Evolutionary conservation across 2,797 vertebrate genomes (phyloP), one percentile per base, ranked within the genome.

Genomic region (Erethizon dorsatum): DNA sequence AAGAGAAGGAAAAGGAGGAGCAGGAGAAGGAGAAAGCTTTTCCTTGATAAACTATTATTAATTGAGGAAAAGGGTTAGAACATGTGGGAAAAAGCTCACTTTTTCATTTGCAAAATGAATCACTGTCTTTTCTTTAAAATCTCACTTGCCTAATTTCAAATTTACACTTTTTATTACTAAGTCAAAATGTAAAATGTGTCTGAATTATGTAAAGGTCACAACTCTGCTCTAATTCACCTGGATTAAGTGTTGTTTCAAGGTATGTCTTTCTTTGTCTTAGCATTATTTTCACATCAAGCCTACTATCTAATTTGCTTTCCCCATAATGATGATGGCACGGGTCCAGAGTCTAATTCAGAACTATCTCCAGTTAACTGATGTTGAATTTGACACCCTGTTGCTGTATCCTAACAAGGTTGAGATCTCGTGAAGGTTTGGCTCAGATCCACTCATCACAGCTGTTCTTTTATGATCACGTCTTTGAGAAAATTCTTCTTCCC

Each of bases 331-430:
- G 50, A 86, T 98, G 97, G 90, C 97, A 97, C 79, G 67, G 57
- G 69, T 95, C 92, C 93, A 97, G 1, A 71, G 67, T 86, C 97
- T 94, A 98, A 95, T 97, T 97, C 97, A 85, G 96, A 96, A 91
- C 63, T 59, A 78, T 95, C 73, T 98, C 61, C 71, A 94, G 37
- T 97, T 97, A 98, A 97, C 94, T 94, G 94, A 95, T 92, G 73
- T 84, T 97, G 93, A 93, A 89, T 98, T 96, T 78, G 96, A 79
- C 69, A 79, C 86, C 90, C 95, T 80, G 20, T 79, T 92, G 45
- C 85, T 59, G 18, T 52, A 47, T 78, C 63, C 89, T 95, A 85
- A 97, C 77, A 97, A 9, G n/a, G 52, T 88, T 97, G 97, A 96
- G 88, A 67, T 88, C 95, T 47, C 95, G 3, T 94, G 37, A 86